A percentile compares a stretch with the other conserved stretches of the same genome.
phyloP scores from a whole-genome alignment of 1,140 invertebrate genomes.

The Phenacoccus solenopsis region DNA sequence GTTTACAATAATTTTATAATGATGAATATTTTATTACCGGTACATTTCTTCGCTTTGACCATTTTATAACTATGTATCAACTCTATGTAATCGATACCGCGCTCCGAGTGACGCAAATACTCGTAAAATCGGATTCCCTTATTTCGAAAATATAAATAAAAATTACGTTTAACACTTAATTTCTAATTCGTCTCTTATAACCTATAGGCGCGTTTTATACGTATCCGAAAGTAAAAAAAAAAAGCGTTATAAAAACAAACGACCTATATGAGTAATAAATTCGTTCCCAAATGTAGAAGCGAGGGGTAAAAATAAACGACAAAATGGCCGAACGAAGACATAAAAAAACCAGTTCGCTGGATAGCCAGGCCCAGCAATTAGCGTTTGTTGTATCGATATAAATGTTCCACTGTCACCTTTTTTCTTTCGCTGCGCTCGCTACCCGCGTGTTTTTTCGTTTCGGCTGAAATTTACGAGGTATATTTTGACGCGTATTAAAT shows the following conservation, averaged over 20 bases:
- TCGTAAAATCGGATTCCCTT: not conserved
- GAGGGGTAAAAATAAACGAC: not conserved
- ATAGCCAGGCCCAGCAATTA: not conserved
- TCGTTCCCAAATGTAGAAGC: not conserved
- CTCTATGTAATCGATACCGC: constrained; percentile 1
- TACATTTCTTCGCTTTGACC: not conserved
- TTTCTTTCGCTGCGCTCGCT: no score
- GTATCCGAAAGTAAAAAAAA: no score
- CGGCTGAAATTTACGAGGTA: not conserved
- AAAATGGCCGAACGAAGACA: not conserved
- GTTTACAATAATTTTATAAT: not conserved
- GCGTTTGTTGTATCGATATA: not conserved
- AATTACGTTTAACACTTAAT: constrained; percentile 3
- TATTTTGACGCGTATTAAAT: no score
- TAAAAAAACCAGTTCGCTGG: not conserved
- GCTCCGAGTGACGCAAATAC: not conserved
- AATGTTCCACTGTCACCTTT: not conserved
- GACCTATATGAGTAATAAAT: not conserved
- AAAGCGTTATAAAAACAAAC: not conserved
- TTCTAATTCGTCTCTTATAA: not conserved
- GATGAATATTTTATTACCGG: not conserved
- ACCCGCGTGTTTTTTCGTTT: not conserved
- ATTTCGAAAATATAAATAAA: not conserved
- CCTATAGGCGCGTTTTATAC: not conserved
- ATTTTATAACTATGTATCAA: no score